phyloP scores from a whole-genome alignment of 1,140 invertebrate species.

The Sycophaga agraensis region DNA sequence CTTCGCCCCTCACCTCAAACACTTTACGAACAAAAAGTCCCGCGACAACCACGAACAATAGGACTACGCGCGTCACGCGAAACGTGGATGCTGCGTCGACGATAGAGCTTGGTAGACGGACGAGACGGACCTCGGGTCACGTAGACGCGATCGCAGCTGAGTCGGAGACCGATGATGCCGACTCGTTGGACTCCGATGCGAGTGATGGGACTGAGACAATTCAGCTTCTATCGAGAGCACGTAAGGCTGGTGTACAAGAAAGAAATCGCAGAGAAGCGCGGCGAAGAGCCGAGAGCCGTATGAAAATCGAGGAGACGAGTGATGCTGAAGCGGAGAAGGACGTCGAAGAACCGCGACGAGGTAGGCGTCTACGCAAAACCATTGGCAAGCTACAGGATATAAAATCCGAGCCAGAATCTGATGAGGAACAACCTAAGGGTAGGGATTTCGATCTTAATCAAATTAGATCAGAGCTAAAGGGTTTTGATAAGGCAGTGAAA shows the following conservation, averaged over 20 bases:
- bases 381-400: conserved; percentile 41
- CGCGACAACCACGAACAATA: conserved; percentile 55
- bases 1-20: conserved; percentile 62
- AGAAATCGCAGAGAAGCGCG: conserved; percentile 49
- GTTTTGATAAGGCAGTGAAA: conserved; percentile 68
- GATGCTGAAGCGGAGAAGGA: conserved; percentile 53
- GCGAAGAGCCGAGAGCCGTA: conserved; percentile 50
- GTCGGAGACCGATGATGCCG: conserved; percentile 57
- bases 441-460: conserved; percentile 81
- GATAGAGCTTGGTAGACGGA: conserved; percentile 37
- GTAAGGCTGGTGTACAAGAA: conserved; percentile 37
- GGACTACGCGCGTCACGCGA: conserved; percentile 44
- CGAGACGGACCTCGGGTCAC: conserved; percentile 53
- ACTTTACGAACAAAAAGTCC: conserved; percentile 68
- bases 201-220: conserved; percentile 42
- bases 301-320: conserved; percentile 53
- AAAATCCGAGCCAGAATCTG: conserved; percentile 51
- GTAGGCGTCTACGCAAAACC: conserved; percentile 43
- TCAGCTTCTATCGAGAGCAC: conserved; percentile 39
- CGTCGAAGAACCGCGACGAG: conserved; percentile 42
- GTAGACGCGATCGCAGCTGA: conserved; percentile 44
- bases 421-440: conserved; percentile 61
- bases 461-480: conserved; percentile 80
- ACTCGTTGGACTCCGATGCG: conserved; percentile 51
- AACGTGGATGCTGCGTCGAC: conserved; percentile 39